phyloP scores from a whole-genome alignment of 2,797 vertebrate genomes.

The Linurgus olivaceus region DNA sequence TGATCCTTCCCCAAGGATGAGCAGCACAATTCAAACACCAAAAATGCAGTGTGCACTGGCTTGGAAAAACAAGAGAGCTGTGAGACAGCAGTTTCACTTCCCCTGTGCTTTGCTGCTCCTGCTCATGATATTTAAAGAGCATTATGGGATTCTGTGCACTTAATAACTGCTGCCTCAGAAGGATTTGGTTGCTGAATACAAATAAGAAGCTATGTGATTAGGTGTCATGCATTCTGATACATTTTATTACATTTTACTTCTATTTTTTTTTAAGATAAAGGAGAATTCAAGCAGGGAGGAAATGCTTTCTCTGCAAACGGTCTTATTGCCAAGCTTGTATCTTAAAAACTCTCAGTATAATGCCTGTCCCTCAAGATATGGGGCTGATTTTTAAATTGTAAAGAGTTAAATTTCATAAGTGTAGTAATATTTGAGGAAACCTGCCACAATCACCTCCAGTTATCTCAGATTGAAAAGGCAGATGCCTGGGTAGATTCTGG shows the following conservation, averaged over 20 bases:
- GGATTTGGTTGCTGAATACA: slow-evolving; percentile 38
- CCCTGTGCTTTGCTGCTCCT: neutral
- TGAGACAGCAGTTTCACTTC: slow-evolving; percentile 43
- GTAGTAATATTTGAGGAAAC: neutral
- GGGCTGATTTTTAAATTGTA: slow-evolving; percentile 4
- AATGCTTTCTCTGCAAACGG: neutral
- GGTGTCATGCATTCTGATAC: slow-evolving; percentile 15
- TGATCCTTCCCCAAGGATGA: neutral
- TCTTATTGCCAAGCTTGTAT: neutral
- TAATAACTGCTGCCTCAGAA: slow-evolving; percentile 30
- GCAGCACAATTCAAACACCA: neutral
- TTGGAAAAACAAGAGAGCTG: neutral
- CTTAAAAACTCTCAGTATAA: neutral
- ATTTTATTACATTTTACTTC: slow-evolving; percentile 23
- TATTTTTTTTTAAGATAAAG: neutral
- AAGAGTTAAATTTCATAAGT: neutral
- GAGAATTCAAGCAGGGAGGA: neutral
- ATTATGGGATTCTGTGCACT: slow-evolving; percentile 46
- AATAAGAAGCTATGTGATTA: slow-evolving; percentile 28
- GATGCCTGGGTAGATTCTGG: neutral
- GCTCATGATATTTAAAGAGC: slow-evolving; percentile 57
- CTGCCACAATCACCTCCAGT: neutral
- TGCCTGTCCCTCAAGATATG: neutral
- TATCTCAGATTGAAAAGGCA: neutral
- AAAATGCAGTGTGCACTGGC: neutral